phyloP scores from a whole-genome alignment of 2,888 invertebrate species.

The Cataglyphis albicans region DNA sequence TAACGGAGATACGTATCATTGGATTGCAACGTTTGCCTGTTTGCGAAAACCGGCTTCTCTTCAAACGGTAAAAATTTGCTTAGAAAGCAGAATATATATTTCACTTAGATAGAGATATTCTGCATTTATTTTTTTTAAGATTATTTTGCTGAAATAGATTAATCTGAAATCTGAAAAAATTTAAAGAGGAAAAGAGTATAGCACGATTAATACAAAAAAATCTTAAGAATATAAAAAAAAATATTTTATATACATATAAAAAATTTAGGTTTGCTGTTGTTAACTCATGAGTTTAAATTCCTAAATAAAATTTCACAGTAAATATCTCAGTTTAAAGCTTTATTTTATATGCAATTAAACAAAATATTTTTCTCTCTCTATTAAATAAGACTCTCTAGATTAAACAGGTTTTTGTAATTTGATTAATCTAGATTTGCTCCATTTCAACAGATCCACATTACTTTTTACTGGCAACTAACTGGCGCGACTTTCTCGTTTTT shows the following conservation, averaged over 20 bases:
- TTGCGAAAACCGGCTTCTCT: not conserved
- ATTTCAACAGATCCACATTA: not conserved
- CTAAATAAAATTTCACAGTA: not conserved
- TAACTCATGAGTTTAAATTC: too few relatives aligned
- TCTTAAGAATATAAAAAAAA: too few relatives aligned
- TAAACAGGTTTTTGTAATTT: not conserved
- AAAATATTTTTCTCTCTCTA: conserved; percentile 2
- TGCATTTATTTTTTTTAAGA: not conserved
- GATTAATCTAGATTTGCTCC: conserved; percentile 28
- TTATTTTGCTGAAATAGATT: conserved; percentile 11
- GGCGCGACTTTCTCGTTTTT: conserved; percentile 14
- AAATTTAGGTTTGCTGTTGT: too few relatives aligned
- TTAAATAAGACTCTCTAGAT: not conserved
- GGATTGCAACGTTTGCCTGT: not conserved
- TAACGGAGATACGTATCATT: conserved; percentile 6
- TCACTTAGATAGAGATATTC: conserved; percentile 1
- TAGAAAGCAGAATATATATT: not conserved
- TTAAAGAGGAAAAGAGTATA: not conserved
- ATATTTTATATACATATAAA: too few relatives aligned
- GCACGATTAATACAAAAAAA: not conserved
- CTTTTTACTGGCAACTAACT: not conserved
- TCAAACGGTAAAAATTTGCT: not conserved
- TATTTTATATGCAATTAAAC: not conserved
- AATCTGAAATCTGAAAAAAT: not conserved
- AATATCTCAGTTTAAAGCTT: conserved; percentile 1